These are phyloP conservation scores for Acronicta psi DNA, from an alignment of 2,888 invertebrate species.

Conservation along the genomic window DNA sequence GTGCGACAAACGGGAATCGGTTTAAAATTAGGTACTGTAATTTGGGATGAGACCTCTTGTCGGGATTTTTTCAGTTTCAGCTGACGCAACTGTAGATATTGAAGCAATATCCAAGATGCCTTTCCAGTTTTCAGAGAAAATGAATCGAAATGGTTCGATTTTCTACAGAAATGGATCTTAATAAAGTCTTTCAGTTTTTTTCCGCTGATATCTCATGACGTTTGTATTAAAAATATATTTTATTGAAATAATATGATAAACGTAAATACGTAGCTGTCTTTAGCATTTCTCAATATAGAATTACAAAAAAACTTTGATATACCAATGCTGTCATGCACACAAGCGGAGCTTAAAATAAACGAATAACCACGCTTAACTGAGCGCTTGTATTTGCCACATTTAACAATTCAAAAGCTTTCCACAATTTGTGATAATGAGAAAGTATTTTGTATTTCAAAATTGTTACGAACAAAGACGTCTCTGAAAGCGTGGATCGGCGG, in stretches of 20 bases:
- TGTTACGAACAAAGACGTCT: constrained; percentile 41
- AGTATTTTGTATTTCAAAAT: constrained; percentile 50
- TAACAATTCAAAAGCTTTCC: constrained; percentile 39
- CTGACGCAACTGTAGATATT: neutral
- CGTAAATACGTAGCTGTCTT: neutral
- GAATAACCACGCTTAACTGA: constrained; percentile 24
- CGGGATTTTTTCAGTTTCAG: constrained; percentile 20
- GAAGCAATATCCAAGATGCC: no score
- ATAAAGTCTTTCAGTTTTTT: neutral
- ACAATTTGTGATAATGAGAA: constrained; percentile 47
- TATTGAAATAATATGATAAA: no score
- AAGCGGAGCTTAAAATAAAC: constrained; percentile 29
- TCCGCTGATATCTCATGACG: neutral
- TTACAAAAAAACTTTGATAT: constrained; percentile 21
- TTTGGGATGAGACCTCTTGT: constrained; percentile 16
- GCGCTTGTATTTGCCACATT: constrained; percentile 31
- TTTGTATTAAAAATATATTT: neutral
- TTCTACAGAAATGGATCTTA: neutral
- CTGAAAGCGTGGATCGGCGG: constrained; percentile 35
- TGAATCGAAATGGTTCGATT: no score
- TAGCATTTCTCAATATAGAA: constrained; percentile 6
- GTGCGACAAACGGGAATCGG: constrained; percentile 32
- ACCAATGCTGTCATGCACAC: constrained; percentile 21
- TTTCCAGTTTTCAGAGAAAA: no score
- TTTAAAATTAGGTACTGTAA: constrained; percentile 48